phyloP scores from a whole-genome alignment of 2,888 invertebrate species.

The Griposia aprilina region DNA sequence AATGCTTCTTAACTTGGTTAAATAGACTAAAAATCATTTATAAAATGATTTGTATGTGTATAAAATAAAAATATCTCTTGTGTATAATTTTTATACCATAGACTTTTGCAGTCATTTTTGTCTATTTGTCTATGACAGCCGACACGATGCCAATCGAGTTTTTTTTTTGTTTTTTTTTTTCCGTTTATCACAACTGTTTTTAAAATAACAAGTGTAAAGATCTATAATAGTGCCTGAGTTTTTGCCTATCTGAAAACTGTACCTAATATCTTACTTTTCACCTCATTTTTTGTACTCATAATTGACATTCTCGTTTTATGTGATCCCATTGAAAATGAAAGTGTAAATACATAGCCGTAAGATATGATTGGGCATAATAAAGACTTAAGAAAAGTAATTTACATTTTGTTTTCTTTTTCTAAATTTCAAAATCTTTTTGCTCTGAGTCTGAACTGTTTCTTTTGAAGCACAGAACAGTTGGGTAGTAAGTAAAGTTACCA shows the following conservation, averaged over 20 bases:
- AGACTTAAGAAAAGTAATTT: conserved; percentile 9
- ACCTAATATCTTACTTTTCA: conserved; percentile 1
- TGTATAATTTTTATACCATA: conserved; percentile 8
- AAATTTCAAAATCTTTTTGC: too few species aligned
- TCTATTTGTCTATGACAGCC: conserved; percentile 8
- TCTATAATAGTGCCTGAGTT: conserved; percentile 14
- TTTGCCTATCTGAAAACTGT: conserved; percentile 9
- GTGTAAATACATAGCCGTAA: conserved; percentile 54
- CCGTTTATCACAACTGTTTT: background rate
- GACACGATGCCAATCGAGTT: background rate
- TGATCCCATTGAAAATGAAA: conserved; percentile 34
- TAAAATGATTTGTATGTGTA: conserved; percentile 35
- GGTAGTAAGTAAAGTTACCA: too few species aligned
- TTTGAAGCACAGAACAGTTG: too few species aligned
- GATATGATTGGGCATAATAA: conserved; percentile 53
- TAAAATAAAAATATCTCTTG: conserved; percentile 5
- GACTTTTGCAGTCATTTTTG: background rate
- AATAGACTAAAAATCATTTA: conserved; percentile 41
- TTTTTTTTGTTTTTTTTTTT: background rate
- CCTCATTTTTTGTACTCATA: background rate
- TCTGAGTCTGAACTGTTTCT: too few species aligned
- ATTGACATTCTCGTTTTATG: background rate
- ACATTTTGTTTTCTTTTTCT: background rate
- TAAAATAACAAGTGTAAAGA: conserved; percentile 8
- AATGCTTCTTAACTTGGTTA: background rate